These are phyloP conservation scores for Nerophis ophidion DNA, from an alignment of 2,113 vertebrate genomes.

Conservation along the genomic window DNA sequence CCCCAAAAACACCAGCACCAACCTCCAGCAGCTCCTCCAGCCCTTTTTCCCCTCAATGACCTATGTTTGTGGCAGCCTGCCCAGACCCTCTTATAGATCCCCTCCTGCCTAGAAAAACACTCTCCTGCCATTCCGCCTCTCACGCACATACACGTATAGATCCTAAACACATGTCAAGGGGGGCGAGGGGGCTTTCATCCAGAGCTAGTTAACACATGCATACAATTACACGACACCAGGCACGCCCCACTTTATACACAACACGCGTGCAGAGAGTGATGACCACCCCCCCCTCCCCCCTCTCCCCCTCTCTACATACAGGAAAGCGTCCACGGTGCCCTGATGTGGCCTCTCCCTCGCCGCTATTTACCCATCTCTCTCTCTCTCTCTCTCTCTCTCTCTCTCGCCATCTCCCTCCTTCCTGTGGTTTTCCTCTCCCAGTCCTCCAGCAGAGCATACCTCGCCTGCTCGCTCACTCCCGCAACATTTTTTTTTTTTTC, in stretches of 20 bases:
- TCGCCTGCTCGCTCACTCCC: constrained; percentile 45
- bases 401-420: constrained; percentile 44
- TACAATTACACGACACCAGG: not conserved
- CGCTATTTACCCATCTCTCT: constrained; percentile 18
- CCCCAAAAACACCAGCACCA: not conserved
- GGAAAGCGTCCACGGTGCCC: constrained; percentile 55
- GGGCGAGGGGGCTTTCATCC: not conserved
- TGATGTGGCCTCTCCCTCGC: constrained; percentile 49
- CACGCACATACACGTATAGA: constrained; percentile 24
- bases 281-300: not conserved
- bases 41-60: constrained; percentile 47
- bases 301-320: constrained; percentile 17
- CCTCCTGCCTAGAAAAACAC: constrained; percentile 46
- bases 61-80: constrained; percentile 47
- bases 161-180: constrained; percentile 25
- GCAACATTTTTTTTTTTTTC: constrained; percentile 37
- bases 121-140: constrained; percentile 20
- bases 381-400: constrained; percentile 10
- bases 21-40: constrained; percentile 32
- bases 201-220: constrained; percentile 1
- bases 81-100: constrained; percentile 54
- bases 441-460: constrained; percentile 61
- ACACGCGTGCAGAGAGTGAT: not conserved
- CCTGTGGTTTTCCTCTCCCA: constrained; percentile 57
- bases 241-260: not conserved